A percentile compares a stretch with the other conserved stretches of the same genome.
Evolutionary conservation across 2,888 invertebrate species (phyloP).

Genomic region (Aricia artaxerxes): DNA sequence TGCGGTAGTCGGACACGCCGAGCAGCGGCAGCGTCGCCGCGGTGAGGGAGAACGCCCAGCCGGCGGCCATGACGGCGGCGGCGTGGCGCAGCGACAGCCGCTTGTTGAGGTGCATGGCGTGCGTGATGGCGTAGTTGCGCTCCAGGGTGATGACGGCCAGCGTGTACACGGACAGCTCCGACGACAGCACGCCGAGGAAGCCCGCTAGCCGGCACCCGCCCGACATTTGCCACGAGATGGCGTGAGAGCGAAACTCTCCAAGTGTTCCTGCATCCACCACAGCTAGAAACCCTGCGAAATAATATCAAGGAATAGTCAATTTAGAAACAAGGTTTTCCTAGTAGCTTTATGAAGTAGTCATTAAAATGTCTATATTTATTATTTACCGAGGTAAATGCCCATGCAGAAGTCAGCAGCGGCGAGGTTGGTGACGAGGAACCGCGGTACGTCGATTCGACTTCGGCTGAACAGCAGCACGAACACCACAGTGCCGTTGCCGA

Average conservation of each 20-base stretch:
- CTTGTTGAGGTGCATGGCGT: constrained; percentile 98
- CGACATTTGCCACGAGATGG: constrained; percentile 98
- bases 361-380: constrained; percentile 59
- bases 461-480: constrained; percentile 95
- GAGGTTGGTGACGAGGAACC: constrained; percentile 97
- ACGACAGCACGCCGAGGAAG: constrained; percentile 95
- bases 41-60: constrained; percentile 94
- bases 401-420: constrained; percentile 98
- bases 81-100: constrained; percentile 94
- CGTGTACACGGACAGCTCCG: constrained; percentile 97
- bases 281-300: constrained; percentile 88
- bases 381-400: constrained; percentile 93
- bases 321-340: no score
- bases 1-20: constrained; percentile 96
- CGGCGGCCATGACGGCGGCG: constrained; percentile 93
- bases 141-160: constrained; percentile 97
- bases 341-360: no score
- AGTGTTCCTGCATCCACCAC: constrained; percentile 97
- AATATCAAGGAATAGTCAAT: no score
- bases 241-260: constrained; percentile 97
- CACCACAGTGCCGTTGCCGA: constrained; percentile 97
- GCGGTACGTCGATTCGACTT: constrained; percentile 97
- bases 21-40: constrained; percentile 94
- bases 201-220: constrained; percentile 96
- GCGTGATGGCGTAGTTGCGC: constrained; percentile 97